Base-by-base conservation (phyloP, 2,797 vertebrate genomes). In the Diceros bicornis region DNA sequence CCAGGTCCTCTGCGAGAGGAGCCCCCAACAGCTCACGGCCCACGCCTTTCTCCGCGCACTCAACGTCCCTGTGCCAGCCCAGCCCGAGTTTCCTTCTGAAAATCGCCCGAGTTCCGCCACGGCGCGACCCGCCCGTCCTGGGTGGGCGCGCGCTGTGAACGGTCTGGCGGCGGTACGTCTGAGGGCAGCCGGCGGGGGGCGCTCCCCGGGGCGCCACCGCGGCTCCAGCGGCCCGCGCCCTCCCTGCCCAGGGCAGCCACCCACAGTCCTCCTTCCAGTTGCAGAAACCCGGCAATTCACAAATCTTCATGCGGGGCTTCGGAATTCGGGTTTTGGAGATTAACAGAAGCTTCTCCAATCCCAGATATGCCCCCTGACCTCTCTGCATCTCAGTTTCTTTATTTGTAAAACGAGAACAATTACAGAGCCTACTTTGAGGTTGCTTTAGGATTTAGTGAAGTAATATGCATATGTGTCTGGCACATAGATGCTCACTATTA, bases 131-230 rank as follows among this genome's bases (percentile, higher is more conserved):
- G 0, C 34, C 34, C 0, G 0, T 17, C 23, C 6, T 11, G 34
- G 25, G 2, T 47, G 21, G 52, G 20, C 0, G 0, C 0, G 3
- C 0, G 18, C 41, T 34, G n/a, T 8, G 27, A 52, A 92, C 97
- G 97, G 98, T 99, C 99, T 99, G 98, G 98, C 98, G 98, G 98
- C 99, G 99, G 41, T 99, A 98, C 98, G 99, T 99, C 98, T 98
- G 99, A 99, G 55, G 77, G 55, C 20, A 1, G 75, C 75, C 20
- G 44, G 74, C 50, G 13, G 50, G 50, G 29, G 47, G 98, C 98
- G 98, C 99, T 98, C 99, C 98, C 98, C 98, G 81, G 98, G 98
- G 99, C 0, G 1, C 18, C 47, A 50, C 27, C 0, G 0, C 4
- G 41, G 20, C 79, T 62, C 21, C n/a, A 12, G 47, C 3, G 18